Percentiles rank a stretch among this genome's conserved stretches.
Evolutionary conservation across 2,888 invertebrate species (phyloP).

Genomic region (Parnassius orleans): DNA sequence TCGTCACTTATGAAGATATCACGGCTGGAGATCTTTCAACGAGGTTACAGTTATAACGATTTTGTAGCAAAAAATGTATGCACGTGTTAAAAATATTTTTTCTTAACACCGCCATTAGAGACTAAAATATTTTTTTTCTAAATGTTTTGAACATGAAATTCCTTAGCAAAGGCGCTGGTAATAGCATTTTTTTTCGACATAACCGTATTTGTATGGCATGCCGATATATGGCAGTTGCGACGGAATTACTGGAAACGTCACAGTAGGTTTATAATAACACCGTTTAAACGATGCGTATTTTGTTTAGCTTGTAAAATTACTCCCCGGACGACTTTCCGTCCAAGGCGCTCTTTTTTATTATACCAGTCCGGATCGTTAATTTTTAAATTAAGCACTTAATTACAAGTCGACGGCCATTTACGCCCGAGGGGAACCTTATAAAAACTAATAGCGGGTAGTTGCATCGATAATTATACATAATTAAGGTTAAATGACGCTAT

Average conservation of each 20-base stretch:
- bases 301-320: slow-evolving; percentile 23
- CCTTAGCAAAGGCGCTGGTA: slow-evolving; percentile 4
- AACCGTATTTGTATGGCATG: slow-evolving; percentile 3
- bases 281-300: slow-evolving; percentile 15
- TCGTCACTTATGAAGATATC: too few relatives aligned
- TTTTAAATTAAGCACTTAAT: slow-evolving; percentile 61
- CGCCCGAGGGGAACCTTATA: slow-evolving; percentile 45
- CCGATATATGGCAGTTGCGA: slow-evolving; percentile 5
- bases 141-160: background rate
- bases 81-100: background rate
- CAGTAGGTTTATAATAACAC: slow-evolving; percentile 16
- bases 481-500: slow-evolving; percentile 46
- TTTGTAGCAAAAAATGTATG: background rate
- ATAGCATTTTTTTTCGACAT: slow-evolving; percentile 4
- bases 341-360: slow-evolving; percentile 32
- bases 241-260: slow-evolving; percentile 5
- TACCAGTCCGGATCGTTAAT: slow-evolving; percentile 48
- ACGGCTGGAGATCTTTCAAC: background rate
- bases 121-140: background rate
- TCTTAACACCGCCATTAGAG: background rate
- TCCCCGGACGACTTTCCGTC: slow-evolving; percentile 24
- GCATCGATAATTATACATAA: slow-evolving; percentile 51
- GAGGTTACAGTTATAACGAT: background rate
- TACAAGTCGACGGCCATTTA: slow-evolving; percentile 47
- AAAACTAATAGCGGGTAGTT: slow-evolving; percentile 49